A percentile compares a stretch with the other conserved stretches of the same genome.
Evolutionary conservation across 92 coral and sea anemone genomes (phyloP).

Genomic region (Epizoanthus stellaris): DNA sequence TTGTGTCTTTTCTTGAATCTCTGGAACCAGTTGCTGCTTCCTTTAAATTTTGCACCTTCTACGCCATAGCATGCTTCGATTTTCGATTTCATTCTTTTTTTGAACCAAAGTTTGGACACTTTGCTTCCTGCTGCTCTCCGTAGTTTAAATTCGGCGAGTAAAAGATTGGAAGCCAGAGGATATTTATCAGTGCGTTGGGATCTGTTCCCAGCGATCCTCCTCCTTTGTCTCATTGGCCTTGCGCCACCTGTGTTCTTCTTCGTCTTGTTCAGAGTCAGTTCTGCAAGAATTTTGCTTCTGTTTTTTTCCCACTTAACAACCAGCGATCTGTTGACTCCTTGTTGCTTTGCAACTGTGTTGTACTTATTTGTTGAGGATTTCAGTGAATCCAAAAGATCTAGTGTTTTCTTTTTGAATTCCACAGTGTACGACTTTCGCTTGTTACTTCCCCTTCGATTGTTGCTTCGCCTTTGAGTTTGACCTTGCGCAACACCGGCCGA

Average conservation of each 20-base stretch:
- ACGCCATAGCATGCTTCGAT: slow-evolving; percentile 26
- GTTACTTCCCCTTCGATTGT: slow-evolving; percentile 37
- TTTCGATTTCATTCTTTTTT: not conserved
- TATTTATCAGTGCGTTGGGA: slow-evolving; percentile 39
- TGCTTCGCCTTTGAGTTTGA: slow-evolving; percentile 43
- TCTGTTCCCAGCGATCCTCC: slow-evolving; percentile 48
- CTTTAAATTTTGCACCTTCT: slow-evolving; percentile 55
- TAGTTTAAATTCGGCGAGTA: slow-evolving; percentile 55
- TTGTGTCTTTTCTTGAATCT: slow-evolving; percentile 29
- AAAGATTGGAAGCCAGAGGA: slow-evolving; percentile 56
- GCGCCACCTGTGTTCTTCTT: slow-evolving; percentile 36
- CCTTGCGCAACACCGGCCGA: slow-evolving; percentile 26
- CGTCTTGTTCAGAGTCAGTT: slow-evolving; percentile 53
- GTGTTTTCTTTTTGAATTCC: slow-evolving; percentile 38
- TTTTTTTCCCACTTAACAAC: slow-evolving; percentile 33
- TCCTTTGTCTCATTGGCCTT: slow-evolving; percentile 46
- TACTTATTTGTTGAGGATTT: slow-evolving; percentile 24
- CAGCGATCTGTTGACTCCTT: slow-evolving; percentile 32
- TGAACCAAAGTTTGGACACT: slow-evolving; percentile 61
- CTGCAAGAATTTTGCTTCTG: slow-evolving; percentile 42
- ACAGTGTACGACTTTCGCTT: slow-evolving; percentile 33
- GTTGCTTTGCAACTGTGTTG: slow-evolving; percentile 31
- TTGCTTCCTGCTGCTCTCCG: slow-evolving; percentile 68
- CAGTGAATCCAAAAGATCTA: slow-evolving; percentile 19
- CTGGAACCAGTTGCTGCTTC: slow-evolving; percentile 52